Evolutionary conservation across 2,113 vertebrate species (phyloP).

Genomic region (Bufo bufo): DNA sequence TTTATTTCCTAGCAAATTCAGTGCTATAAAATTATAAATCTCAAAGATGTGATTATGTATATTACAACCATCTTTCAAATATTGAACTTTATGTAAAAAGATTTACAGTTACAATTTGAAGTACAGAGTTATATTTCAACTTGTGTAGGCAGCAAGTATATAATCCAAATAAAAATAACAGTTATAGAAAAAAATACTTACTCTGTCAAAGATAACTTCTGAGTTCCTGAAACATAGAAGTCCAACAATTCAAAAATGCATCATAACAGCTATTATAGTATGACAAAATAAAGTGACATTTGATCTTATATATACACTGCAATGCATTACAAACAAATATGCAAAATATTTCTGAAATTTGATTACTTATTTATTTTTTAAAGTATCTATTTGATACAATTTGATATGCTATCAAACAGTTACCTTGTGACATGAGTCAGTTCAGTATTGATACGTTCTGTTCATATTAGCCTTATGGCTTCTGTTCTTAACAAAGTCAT

Average conservation of each 20-base stretch:
- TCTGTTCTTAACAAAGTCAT: no score
- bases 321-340: no score
- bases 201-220: neutral
- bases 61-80: constrained; percentile 19
- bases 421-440: no score
- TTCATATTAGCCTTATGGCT: no score
- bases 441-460: no score
- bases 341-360: no score
- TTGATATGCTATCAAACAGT: no score
- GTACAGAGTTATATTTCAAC: neutral
- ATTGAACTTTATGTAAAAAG: constrained; percentile 7
- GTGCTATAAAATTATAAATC: constrained; percentile 16
- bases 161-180: neutral
- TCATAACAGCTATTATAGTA: no score
- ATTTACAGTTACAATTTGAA: neutral
- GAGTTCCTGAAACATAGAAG: neutral
- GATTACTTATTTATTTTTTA: no score
- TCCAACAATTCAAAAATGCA: neutral
- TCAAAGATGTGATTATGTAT: constrained; percentile 31
- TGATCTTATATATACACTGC: no score
- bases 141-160: neutral
- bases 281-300: no score
- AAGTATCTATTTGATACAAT: no score
- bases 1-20: constrained; percentile 10
- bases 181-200: neutral